Evolutionary conservation across 2,888 invertebrate genomes (phyloP).

Genomic region (Eledona agricola): DNA sequence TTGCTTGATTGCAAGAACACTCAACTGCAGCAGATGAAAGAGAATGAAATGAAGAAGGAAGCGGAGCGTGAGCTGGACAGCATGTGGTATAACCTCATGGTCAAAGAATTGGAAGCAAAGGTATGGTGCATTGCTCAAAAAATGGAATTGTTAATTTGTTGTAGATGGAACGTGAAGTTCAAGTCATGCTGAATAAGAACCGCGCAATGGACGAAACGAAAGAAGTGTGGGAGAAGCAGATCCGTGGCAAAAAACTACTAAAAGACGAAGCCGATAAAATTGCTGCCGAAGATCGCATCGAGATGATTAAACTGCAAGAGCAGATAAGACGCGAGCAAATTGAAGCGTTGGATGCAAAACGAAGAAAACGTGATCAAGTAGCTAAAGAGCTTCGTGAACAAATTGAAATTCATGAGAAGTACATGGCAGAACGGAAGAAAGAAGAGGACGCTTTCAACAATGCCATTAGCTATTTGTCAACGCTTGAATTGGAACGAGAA

Average conservation of each 20-base stretch:
- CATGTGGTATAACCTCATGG: slow-evolving; percentile 70
- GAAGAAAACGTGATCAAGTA: slow-evolving; percentile 47
- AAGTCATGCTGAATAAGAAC: slow-evolving; percentile 62
- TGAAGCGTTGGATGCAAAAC: slow-evolving; percentile 46
- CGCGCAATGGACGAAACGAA: slow-evolving; percentile 61
- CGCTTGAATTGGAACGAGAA: slow-evolving; percentile 55
- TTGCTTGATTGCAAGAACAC: slow-evolving; percentile 65
- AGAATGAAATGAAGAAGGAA: slow-evolving; percentile 66
- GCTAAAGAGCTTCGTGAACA: slow-evolving; percentile 55
- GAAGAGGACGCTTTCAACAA: slow-evolving; percentile 56
- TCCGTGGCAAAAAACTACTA: slow-evolving; percentile 55
- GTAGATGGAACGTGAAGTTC: slow-evolving; percentile 66
- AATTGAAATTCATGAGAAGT: slow-evolving; percentile 51
- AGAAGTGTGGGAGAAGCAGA: slow-evolving; percentile 55
- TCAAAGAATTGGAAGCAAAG: slow-evolving; percentile 67
- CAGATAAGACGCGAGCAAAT: slow-evolving; percentile 53
- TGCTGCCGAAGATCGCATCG: slow-evolving; percentile 51
- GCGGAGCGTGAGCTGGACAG: slow-evolving; percentile 67
- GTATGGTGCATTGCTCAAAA: slow-evolving; percentile 46
- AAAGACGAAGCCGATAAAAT: slow-evolving; percentile 50
- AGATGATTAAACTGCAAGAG: slow-evolving; percentile 51
- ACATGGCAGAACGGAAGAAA: slow-evolving; percentile 50
- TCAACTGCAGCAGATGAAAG: slow-evolving; percentile 70
- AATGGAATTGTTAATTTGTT: slow-evolving; percentile 20
- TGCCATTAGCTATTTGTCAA: slow-evolving; percentile 51